These are phyloP conservation scores for Apodemia duryi DNA, from an alignment of 2,888 invertebrate species.

Conservation along the genomic window DNA sequence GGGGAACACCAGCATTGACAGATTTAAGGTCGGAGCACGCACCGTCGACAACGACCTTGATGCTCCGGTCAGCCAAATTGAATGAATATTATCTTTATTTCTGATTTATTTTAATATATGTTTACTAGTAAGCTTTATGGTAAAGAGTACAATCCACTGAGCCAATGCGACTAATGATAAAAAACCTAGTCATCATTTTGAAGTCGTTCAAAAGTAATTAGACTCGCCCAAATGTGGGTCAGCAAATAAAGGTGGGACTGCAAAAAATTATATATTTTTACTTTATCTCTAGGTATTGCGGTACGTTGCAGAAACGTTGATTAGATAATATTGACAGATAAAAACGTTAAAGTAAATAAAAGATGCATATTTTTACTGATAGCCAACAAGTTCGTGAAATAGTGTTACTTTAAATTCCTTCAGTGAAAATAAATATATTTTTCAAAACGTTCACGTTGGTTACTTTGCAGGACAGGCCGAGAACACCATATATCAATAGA, in stretches of 20 bases:
- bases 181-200: background rate
- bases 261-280: conserved; percentile 57
- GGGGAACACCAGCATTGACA: too few relatives aligned
- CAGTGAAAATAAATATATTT: conserved; percentile 18
- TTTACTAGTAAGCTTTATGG: too few relatives aligned
- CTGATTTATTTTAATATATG: too few relatives aligned
- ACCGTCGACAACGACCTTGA: too few relatives aligned
- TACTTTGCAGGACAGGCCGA: too few relatives aligned
- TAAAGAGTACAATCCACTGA: background rate
- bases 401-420: conserved; percentile 33
- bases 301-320: conserved; percentile 69
- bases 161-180: background rate
- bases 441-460: too few relatives aligned
- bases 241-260: conserved; percentile 71
- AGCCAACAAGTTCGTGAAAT: conserved; percentile 40
- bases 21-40: too few relatives aligned
- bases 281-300: conserved; percentile 54
- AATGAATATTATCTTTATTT: too few relatives aligned
- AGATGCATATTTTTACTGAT: conserved; percentile 67
- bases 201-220: conserved; percentile 33
- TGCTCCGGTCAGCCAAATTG: too few relatives aligned
- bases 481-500: too few relatives aligned
- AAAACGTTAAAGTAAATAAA: conserved; percentile 65
- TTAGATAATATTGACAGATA: conserved; percentile 66
- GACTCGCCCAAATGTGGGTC: conserved; percentile 52